Evolutionary conservation across 92 coral and sea anemone species (phyloP), one percentile per base, ranked within the genome.

Genomic region (Paramuricea clavata): DNA sequence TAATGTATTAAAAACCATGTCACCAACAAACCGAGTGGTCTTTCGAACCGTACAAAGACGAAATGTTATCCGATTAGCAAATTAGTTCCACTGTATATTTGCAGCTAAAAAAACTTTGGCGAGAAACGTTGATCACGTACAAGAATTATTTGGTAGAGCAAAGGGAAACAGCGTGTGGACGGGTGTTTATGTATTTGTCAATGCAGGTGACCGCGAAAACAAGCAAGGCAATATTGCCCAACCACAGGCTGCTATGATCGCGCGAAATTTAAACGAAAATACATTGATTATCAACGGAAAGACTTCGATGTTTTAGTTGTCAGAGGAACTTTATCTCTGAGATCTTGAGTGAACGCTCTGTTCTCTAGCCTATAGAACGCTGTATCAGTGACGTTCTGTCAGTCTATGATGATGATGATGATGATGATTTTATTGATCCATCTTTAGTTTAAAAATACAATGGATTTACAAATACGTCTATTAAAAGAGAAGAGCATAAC

Each of bases 21-120:
- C 62, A 28, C 0, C 0, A 15, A 15, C 31, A 60, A 22, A 28
- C 0, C 10, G 8, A 65, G 0, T 65, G 72, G 72, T 65, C 72
- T 39, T 65, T 65, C 72, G 72, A 65, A n/a, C 39, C 72, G 72
- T 28, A 62, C 23, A 21, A 21, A 56, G 9, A 54, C 39, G 28
- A 33, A 13, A 31, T 5, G 72, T 27, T 9, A 11, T 30, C 21
- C 36, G 17, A 16, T 0, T 9, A 19, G 36, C 12, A 31, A 65
- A 26, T 11, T 65, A 0, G 3, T 6, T 60, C 7, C 13, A 10
- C 25, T 54, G 62, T 0, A 4, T 19, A 50, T 12, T 12, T 21
- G 3, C 6, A 19, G 17, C 1, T 3, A 16, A 21, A 54, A 54
- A 54, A 21, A 5, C 27, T 16, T 21, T 21, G 16, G 62, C 62